Evolutionary conservation across 2,113 vertebrate species (phyloP), one percentile per base, ranked within the genome.

Genomic region (Dascyllus trimaculatus): DNA sequence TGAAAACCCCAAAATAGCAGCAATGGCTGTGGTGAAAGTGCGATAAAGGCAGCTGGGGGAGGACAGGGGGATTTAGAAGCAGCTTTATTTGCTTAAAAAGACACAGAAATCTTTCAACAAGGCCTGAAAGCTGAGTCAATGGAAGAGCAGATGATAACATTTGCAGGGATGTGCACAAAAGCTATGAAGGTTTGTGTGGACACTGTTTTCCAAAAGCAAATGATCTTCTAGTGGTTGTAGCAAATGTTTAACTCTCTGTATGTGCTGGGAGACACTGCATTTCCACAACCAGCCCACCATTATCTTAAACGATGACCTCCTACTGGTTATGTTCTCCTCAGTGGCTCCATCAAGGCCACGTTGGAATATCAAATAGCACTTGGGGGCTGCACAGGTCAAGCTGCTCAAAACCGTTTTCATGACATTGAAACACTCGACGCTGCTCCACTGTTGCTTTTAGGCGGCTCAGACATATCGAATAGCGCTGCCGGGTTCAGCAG

Each of bases 381-480:
- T 26, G 4, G 4, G 73, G 58, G 78, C 26, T 25, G 19, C 51
- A 66, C 4, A 70, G 76, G 68, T 85, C 74, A 84, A 80, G 48
- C 61, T 60, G 67, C 24, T 67, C 19, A 25, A 56, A 86, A 48
- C 21, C 11, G 22, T 81, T 73, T 78, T 75, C 17, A 71, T 75
- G 17, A 76, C 67, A 62, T 56, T 21, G 1, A 53, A 80, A 84
- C 72, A 71, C 61, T 81, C 46, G 57, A 78, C 46, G 15, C 48
- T 22, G 40, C 54, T 19, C 45, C 46, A 25, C 25, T 58, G 58
- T 26, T 56, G 64, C 67, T 63, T 63, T 40, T 38, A 56, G 10
- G 46, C 52, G 0, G 22, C 64, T 5, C 75, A 73, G 69, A 76
- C 48, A 2, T 80, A 85, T 91, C 74, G 38, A 45, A 85, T 91